A percentile compares a stretch with the other conserved stretches of the same genome.
phyloP scores from a whole-genome alignment of 2,113 vertebrate genomes.

The Trachemys scripta region DNA sequence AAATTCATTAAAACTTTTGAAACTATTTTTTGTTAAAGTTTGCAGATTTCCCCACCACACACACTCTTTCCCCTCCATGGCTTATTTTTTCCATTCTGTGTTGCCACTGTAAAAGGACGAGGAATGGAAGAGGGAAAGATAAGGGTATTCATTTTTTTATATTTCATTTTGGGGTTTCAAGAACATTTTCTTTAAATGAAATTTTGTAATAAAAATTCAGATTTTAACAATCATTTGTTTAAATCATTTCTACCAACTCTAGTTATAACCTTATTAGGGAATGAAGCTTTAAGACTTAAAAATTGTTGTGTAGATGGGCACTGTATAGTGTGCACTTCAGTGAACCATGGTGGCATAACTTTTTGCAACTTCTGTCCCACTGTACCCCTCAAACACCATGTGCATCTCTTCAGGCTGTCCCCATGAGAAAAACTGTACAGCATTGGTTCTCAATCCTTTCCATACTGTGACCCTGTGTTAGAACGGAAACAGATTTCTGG shows the following conservation, averaged over 20 bases:
- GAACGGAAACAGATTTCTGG: neutral
- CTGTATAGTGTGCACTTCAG: neutral
- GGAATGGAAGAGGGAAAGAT: neutral
- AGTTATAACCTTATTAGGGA: neutral
- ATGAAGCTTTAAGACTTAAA: neutral
- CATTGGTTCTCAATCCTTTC: neutral
- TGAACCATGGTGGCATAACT: accelerated
- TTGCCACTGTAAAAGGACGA: neutral
- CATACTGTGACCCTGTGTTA: neutral
- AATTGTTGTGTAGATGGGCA: neutral
- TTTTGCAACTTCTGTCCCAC: accelerated
- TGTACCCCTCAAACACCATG: accelerated
- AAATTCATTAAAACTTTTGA: neutral
- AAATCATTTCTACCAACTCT: neutral
- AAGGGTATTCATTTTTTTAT: neutral
- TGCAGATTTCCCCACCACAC: neutral
- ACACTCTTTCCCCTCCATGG: neutral
- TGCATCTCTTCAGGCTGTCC: neutral
- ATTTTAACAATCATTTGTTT: neutral
- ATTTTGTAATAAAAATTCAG: neutral
- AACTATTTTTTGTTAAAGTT: neutral
- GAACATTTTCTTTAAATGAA: neutral
- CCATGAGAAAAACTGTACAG: neutral
- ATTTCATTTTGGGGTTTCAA: neutral
- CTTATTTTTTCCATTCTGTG: neutral